Evolutionary conservation across 1,140 invertebrate genomes (phyloP).

Genomic region (Aphaenogaster ashmeadi): DNA sequence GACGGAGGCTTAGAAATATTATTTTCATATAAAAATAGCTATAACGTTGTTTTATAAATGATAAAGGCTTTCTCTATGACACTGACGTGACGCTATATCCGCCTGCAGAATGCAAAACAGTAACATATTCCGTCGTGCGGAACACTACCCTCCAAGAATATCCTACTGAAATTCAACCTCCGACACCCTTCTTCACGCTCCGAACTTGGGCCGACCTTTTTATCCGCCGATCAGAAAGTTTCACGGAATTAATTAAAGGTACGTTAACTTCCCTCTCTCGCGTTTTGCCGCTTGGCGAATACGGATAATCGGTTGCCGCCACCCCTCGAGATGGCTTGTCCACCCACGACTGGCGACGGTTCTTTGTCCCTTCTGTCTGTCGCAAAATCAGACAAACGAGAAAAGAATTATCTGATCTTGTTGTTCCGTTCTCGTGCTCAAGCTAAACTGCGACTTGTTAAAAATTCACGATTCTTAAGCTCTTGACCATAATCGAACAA

Average conservation of each 20-base stretch:
- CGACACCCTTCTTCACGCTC: not conserved
- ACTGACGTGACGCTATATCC: conserved; percentile 8
- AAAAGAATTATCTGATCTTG: conserved; percentile 12
- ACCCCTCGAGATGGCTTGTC: not conserved
- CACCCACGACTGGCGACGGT: not conserved
- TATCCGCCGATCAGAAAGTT: conserved; percentile 60
- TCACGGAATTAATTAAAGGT: conserved; percentile 59
- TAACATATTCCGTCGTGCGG: conserved; percentile 16
- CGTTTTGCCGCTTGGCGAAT: conserved; percentile 35
- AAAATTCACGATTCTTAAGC: not conserved
- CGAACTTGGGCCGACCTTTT: conserved; percentile 19
- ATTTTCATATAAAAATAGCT: not conserved
- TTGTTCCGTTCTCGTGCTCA: not conserved
- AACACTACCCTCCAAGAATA: conserved; percentile 17
- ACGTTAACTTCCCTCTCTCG: conserved; percentile 44
- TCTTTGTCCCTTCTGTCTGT: conserved; percentile 37
- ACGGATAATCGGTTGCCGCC: conserved; percentile 51
- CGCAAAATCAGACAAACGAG: conserved; percentile 23
- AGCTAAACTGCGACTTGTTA: not conserved
- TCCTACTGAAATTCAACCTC: conserved; percentile 21
- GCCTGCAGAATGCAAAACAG: not conserved
- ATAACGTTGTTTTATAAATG: conserved; percentile 1
- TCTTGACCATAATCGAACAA: not conserved
- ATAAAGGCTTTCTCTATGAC: not conserved
- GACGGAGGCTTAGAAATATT: not conserved